Conservation (phyloP, 1,140 invertebrate species). For the Tigriopus japonicus region DNA sequence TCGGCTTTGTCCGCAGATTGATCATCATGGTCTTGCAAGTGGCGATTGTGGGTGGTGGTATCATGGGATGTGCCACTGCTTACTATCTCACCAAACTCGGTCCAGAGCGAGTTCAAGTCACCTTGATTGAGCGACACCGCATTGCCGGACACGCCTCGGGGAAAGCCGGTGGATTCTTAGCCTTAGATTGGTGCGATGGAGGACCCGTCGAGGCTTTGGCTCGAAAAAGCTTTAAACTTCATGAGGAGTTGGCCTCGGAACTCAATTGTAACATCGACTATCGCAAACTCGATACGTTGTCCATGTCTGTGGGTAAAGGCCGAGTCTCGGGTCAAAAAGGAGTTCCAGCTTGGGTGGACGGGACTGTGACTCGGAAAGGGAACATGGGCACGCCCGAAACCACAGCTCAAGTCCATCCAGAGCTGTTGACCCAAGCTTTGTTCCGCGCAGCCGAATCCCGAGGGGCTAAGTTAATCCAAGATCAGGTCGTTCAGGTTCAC, state of each 20-base stretch:
- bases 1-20: too few relatives aligned
- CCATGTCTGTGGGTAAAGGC: background rate
- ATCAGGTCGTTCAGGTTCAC: background rate
- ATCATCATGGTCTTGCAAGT: background rate
- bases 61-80: conserved; percentile 13
- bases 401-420: conserved; percentile 10
- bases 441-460: background rate
- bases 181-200: conserved; percentile 4
- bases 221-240: conserved; percentile 9
- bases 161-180: conserved; percentile 10
- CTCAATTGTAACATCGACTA: background rate
- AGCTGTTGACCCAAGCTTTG: conserved; percentile 3
- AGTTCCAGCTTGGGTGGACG: background rate
- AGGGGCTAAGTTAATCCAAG: background rate
- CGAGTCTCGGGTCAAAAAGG: background rate
- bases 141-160: conserved; percentile 2
- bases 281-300: background rate
- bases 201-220: background rate
- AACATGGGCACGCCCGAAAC: background rate
- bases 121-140: background rate
- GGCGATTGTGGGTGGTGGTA: conserved; percentile 12
- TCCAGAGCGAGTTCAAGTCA: background rate
- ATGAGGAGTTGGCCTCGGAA: background rate
- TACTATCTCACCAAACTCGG: conserved; percentile 10
- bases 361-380: background rate